Base-by-base conservation (phyloP, 2,113 vertebrate species). In the Taxidea taxus region DNA sequence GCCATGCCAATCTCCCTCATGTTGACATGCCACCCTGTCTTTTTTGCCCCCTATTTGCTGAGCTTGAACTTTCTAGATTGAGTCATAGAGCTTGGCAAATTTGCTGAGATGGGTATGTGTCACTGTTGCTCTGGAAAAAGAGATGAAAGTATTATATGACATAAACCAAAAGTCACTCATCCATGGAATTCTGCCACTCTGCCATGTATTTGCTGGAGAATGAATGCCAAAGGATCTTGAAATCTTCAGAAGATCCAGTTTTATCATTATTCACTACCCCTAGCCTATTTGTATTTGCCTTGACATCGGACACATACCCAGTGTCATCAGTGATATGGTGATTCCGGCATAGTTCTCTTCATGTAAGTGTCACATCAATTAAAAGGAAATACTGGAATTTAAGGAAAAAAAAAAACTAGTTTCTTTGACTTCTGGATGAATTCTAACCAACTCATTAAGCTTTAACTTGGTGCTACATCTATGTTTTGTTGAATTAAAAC, bases 401-500 rank as follows among this genome's bases (percentile, higher is more conserved):
- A 72, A 83, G 94, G 31, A 39, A 7, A 72, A 72, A 18, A 37
- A 42, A 14, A 74, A 27, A 93, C 78, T 75, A n/a, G 25, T 95
- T 98, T 98, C 80, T 97, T 97, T 98, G 82, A 97, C 58, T 97
- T 97, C 72, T 96, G 74, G 51, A 93, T 97, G 87, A 93, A 98
- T 97, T 98, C 96, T 97, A 98, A 98, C 97, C 98, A 98, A 98
- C 98, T 98, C 0, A 47, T 98, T 98, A 98, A 98, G 62, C 75
- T 98, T 98, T 97, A 89, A 97, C 96, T 97, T 13, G 72, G 29
- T 92, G 64, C 87, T 95, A n/a, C 85, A 97, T 98, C 92, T 60
- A 27, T 97, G 86, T 98, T 98, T 98, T 95, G 49, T 96, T 98
- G 95, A 98, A 98, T 4, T 0, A 97, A 97, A 98, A 99, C 98